phyloP scores from a whole-genome alignment of 2,797 vertebrate genomes.

The Thaleichthys pacificus region DNA sequence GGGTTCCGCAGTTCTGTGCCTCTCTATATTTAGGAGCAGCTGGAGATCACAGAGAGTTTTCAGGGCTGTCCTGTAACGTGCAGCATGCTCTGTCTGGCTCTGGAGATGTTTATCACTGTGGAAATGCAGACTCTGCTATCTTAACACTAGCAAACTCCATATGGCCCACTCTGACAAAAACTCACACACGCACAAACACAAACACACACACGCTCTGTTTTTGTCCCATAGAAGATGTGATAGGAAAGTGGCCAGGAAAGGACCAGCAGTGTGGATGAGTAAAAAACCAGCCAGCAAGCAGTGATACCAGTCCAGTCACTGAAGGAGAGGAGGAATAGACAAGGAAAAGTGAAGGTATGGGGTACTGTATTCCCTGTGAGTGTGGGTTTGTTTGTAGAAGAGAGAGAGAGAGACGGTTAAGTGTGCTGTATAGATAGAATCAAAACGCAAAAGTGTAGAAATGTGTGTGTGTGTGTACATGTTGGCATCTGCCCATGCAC shows the following conservation, averaged over 20 bases:
- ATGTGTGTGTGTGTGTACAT: constrained; percentile 17
- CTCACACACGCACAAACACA: too few relatives aligned
- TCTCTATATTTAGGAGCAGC: constrained; percentile 40
- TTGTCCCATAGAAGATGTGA: too few relatives aligned
- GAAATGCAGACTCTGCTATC: too few relatives aligned
- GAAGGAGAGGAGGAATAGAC: background rate
- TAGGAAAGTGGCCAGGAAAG: too few relatives aligned
- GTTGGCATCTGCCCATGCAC: background rate
- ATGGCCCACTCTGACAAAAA: too few relatives aligned
- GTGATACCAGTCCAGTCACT: background rate
- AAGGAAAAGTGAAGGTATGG: constrained; percentile 12
- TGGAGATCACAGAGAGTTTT: constrained; percentile 11
- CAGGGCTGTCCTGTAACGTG: too few relatives aligned
- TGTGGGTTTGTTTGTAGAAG: constrained; percentile 14
- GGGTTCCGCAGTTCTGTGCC: constrained; percentile 31
- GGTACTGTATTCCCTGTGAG: constrained; percentile 33
- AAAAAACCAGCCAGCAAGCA: background rate
- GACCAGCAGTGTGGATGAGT: too few relatives aligned
- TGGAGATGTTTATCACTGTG: too few relatives aligned
- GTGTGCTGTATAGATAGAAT: constrained; percentile 6
- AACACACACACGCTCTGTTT: too few relatives aligned
- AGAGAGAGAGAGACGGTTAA: background rate
- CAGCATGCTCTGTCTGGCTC: too few relatives aligned
- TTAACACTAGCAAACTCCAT: too few relatives aligned
- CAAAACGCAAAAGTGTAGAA: constrained; percentile 17